Evolutionary conservation across 2,797 vertebrate species (phyloP).

Genomic region (Diceros bicornis): DNA sequence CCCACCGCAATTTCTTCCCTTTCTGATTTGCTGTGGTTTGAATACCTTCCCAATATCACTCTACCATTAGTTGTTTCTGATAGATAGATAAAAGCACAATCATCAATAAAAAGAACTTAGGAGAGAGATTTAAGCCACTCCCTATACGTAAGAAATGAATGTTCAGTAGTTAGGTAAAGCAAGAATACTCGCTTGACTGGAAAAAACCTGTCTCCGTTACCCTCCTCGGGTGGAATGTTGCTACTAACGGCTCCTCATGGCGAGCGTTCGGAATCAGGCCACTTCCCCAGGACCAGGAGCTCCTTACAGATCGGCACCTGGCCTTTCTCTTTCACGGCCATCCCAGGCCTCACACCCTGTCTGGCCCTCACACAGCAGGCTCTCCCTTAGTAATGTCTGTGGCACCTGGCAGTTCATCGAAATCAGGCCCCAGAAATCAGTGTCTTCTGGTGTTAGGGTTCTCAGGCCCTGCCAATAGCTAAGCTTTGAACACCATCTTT

Average conservation of each 20-base stretch:
- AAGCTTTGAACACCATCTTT: not conserved
- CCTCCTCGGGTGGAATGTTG: not conserved
- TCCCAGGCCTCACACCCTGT: fast-evolving
- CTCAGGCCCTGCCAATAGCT: not conserved
- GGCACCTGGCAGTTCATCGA: not conserved
- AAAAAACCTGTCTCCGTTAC: not conserved
- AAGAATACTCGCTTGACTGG: not conserved
- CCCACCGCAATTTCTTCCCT: not conserved
- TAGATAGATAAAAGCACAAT: not conserved
- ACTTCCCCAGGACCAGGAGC: not conserved
- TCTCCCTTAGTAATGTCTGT: not conserved
- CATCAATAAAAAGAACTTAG: not conserved
- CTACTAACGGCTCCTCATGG: fast-evolving
- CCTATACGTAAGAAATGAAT: not conserved
- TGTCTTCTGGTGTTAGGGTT: not conserved
- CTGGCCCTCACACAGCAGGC: not conserved
- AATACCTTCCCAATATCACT: not conserved
- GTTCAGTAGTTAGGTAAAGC: not conserved
- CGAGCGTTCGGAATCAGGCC: not conserved
- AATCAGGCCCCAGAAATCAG: not conserved
- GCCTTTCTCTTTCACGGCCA: not conserved
- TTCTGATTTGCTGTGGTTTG: not conserved
- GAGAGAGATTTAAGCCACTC: not conserved
- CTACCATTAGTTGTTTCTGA: not conserved
- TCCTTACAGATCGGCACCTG: not conserved